A percentile compares a stretch with the other conserved stretches of the same genome.
These are phyloP conservation scores for Meta bourneti DNA, from an alignment of 2,888 invertebrate genomes.

Conservation along the genomic window DNA sequence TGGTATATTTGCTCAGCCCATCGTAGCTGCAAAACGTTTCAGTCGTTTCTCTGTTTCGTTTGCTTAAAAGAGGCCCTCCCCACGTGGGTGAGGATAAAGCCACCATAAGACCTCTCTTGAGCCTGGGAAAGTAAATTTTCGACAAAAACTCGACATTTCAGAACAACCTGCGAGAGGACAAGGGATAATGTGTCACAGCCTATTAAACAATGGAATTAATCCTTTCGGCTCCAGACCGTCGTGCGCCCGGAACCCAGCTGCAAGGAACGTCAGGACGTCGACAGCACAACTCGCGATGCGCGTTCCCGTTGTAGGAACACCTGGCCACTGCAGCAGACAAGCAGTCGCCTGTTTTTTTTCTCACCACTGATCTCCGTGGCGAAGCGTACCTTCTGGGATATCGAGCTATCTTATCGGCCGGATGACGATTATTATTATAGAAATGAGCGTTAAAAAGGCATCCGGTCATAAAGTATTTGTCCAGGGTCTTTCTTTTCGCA, in stretches of 20 bases:
- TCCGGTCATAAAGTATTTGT: neutral
- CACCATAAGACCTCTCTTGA: too few relatives aligned
- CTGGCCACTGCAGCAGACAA: constrained; percentile 8
- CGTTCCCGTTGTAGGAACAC: neutral
- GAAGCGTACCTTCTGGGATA: neutral
- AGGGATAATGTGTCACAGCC: neutral
- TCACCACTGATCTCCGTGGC: neutral
- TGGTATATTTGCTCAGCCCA: too few relatives aligned
- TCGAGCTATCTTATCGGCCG: neutral
- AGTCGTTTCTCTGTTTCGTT: too few relatives aligned
- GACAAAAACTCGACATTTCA: neutral
- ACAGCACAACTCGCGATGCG: neutral
- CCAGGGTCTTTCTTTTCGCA: neutral
- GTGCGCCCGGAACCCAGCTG: constrained; percentile 5
- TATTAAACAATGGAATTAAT: neutral
- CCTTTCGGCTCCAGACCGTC: constrained; percentile 18
- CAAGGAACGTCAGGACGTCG: neutral
- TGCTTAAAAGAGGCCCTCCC: too few relatives aligned
- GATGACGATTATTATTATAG: neutral
- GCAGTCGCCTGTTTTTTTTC: neutral
- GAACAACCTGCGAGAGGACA: neutral
- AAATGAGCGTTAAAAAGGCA: neutral
- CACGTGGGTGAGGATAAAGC: too few relatives aligned
- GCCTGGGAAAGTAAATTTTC: neutral
- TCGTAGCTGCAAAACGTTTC: too few relatives aligned